phyloP scores from a whole-genome alignment of 2,113 vertebrate species.

The Notothenia rossii region DNA sequence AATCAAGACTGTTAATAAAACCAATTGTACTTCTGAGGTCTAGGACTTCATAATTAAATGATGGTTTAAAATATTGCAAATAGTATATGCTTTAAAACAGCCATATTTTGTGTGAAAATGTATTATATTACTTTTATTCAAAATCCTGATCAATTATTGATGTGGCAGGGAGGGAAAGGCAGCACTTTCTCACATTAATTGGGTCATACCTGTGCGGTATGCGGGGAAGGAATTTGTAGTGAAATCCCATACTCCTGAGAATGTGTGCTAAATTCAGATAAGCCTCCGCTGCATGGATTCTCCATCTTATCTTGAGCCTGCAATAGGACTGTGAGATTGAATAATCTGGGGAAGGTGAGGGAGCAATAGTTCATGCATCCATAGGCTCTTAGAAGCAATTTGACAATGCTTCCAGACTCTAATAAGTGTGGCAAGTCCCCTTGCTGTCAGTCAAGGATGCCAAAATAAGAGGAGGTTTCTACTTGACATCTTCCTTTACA shows the following conservation, averaged over 20 bases:
- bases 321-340: slow-evolving; percentile 83
- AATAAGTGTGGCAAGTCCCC: slow-evolving; percentile 69
- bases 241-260: slow-evolving; percentile 82
- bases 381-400: slow-evolving; percentile 80
- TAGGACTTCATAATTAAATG: not conserved
- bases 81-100: not conserved
- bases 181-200: slow-evolving; percentile 80
- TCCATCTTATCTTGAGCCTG: slow-evolving; percentile 82
- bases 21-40: not conserved
- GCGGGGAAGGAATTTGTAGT: slow-evolving; percentile 72
- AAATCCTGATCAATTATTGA: slow-evolving; percentile 76
- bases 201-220: slow-evolving; percentile 82
- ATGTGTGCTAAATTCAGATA: slow-evolving; percentile 84
- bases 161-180: slow-evolving; percentile 64
- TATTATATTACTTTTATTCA: slow-evolving; percentile 41
- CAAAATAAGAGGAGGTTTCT: slow-evolving; percentile 50
- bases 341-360: slow-evolving; percentile 80
- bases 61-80: not conserved
- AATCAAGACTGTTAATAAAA: not conserved
- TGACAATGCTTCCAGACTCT: slow-evolving; percentile 77
- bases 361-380: slow-evolving; percentile 82
- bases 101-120: slow-evolving; percentile 47
- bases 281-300: slow-evolving; percentile 83
- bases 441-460: slow-evolving; percentile 49
- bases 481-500: slow-evolving; percentile 49